Percentiles rank a stretch among this genome's conserved stretches.
Evolutionary conservation across 2,113 vertebrate species (phyloP).

Genomic region (Centropristis striata): DNA sequence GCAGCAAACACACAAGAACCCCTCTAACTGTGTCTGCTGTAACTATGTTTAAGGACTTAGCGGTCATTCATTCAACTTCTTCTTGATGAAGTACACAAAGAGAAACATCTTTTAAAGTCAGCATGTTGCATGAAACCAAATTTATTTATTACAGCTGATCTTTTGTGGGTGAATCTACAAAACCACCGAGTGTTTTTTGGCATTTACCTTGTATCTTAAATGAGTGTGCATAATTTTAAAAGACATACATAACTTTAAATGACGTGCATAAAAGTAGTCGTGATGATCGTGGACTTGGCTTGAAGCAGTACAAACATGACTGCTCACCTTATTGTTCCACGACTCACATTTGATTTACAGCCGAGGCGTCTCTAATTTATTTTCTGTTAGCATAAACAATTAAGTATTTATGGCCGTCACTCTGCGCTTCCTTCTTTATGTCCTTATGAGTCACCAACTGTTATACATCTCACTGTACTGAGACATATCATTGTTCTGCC

Average conservation of each 20-base stretch:
- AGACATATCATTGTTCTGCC: conserved; percentile 58
- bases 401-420: conserved; percentile 70
- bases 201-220: conserved; percentile 4
- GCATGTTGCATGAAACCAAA: conserved; percentile 2
- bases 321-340: conserved; percentile 41
- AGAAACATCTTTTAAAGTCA: conserved; percentile 17
- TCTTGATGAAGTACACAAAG: conserved; percentile 39
- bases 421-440: conserved; percentile 63
- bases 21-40: conserved; percentile 57
- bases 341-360: conserved; percentile 62
- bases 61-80: conserved; percentile 67
- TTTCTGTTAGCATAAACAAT: conserved; percentile 70
- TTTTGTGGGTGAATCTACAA: not conserved
- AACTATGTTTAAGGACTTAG: conserved; percentile 72
- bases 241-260: conserved; percentile 30
- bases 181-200: conserved; percentile 15
- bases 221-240: conserved; percentile 30
- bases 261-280: conserved; percentile 50
- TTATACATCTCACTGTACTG: conserved; percentile 62
- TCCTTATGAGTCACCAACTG: conserved; percentile 67
- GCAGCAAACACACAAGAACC: conserved; percentile 61
- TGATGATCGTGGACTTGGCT: conserved; percentile 30
- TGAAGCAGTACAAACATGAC: conserved; percentile 32
- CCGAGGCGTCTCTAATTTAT: conserved; percentile 54
- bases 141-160: not conserved